phyloP scores from a whole-genome alignment of 2,797 vertebrate species.

The Micrastur ruficollis region DNA sequence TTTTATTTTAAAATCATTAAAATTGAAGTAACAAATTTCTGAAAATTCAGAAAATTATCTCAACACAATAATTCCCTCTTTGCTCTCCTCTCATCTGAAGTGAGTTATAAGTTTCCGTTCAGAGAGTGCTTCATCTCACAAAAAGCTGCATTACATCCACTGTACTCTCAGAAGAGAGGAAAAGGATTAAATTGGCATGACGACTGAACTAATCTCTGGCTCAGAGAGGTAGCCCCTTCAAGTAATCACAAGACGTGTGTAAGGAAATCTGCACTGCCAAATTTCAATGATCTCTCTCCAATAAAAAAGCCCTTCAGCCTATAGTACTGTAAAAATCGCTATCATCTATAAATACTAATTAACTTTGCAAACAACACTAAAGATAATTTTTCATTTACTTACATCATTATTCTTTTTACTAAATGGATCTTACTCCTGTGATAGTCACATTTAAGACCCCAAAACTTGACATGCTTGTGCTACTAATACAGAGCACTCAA shows the following conservation, averaged over 20 bases:
- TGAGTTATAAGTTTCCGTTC: not conserved
- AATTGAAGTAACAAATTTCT: not conserved
- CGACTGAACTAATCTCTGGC: not conserved
- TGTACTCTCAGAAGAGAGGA: not conserved
- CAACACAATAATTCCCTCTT: not conserved
- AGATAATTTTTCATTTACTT: not conserved
- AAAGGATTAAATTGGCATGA: not conserved
- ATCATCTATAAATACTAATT: not conserved
- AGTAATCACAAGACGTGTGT: not conserved
- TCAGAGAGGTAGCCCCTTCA: not conserved
- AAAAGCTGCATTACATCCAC: not conserved
- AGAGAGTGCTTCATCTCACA: not conserved
- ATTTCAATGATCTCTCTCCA: not conserved
- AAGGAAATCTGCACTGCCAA: not conserved
- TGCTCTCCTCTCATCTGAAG: not conserved
- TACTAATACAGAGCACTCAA: not conserved
- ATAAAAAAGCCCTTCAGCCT: not conserved
- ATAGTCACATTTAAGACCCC: not conserved
- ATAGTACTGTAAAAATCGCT: not conserved
- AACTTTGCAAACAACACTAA: not conserved
- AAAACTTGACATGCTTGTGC: not conserved
- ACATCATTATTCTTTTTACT: not conserved
- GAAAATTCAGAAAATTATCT: slow-evolving; percentile 10
- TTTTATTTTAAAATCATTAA: slow-evolving; percentile 4
- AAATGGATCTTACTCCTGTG: not conserved